Conservation (phyloP, 1,140 invertebrate species). For the Drosophila novamexicana region DNA sequence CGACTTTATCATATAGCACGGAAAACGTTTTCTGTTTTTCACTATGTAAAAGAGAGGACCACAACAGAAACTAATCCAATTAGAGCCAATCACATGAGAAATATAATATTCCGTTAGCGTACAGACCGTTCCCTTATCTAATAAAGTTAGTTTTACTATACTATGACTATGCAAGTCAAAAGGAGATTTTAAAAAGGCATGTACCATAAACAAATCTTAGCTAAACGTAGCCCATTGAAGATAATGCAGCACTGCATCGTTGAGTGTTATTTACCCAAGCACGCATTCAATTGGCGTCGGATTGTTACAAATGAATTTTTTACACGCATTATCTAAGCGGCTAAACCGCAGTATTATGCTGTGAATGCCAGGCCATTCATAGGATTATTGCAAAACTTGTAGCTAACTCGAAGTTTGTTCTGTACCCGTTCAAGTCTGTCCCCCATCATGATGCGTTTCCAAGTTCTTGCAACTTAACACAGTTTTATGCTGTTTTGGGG, state of each 20-base stretch:
- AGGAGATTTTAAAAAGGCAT: neutral
- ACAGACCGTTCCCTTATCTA: neutral
- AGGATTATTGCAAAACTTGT: slow-evolving; percentile 55
- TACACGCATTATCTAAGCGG: slow-evolving; percentile 9
- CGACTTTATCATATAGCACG: too few relatives aligned
- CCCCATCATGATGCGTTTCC: slow-evolving; percentile 12
- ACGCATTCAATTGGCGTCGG: slow-evolving; percentile 7
- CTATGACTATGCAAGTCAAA: neutral
- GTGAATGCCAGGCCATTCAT: slow-evolving; percentile 56
- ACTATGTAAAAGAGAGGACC: too few relatives aligned
- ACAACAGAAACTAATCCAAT: neutral
- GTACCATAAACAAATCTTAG: neutral
- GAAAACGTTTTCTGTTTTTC: too few relatives aligned
- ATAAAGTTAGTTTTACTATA: neutral
- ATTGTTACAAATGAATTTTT: slow-evolving; percentile 2
- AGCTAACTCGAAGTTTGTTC: slow-evolving; percentile 17
- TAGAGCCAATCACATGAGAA: too few relatives aligned
- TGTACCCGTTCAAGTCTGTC: neutral
- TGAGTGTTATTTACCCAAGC: slow-evolving; percentile 6
- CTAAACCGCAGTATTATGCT: slow-evolving; percentile 15
- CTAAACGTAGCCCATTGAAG: neutral
- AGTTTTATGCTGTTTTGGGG: slow-evolving; percentile 56
- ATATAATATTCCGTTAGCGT: neutral
- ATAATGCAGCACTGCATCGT: neutral
- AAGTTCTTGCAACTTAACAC: slow-evolving; percentile 58